phyloP scores from a whole-genome alignment of 2,888 invertebrate species.

The Cepaea hortensis region DNA sequence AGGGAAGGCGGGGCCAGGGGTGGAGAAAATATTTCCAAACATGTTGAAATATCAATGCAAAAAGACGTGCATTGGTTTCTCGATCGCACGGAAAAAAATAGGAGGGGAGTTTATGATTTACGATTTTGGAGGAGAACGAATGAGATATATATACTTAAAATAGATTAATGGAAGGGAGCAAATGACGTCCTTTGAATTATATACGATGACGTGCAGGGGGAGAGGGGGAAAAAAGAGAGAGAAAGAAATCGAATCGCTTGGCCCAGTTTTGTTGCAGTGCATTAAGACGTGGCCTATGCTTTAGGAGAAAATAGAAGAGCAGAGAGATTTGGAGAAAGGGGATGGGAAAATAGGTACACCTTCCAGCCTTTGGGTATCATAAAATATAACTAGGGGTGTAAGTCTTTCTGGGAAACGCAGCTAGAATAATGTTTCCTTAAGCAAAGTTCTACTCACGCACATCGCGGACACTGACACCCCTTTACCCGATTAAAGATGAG shows the following conservation, averaged over 20 bases:
- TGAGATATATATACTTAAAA: conserved; percentile 10
- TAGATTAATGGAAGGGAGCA: not conserved
- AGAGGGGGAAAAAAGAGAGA: not conserved
- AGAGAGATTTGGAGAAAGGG: not conserved
- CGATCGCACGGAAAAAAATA: not conserved
- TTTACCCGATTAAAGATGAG: conserved; percentile 28
- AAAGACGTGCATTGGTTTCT: not conserved
- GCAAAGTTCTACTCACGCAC: not conserved
- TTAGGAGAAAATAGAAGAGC: conserved; percentile 8
- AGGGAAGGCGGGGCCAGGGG: not conserved
- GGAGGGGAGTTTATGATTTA: not conserved
- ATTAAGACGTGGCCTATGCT: not conserved
- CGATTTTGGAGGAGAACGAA: not conserved
- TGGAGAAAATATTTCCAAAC: not conserved
- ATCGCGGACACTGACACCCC: not conserved
- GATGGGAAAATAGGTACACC: not conserved
- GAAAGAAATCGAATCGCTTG: conserved; percentile 20
- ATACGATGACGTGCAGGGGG: conserved; percentile 23
- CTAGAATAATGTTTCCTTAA: not conserved
- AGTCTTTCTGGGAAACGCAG: not conserved
- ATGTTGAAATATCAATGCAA: conserved; percentile 1
- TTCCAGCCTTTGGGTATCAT: not conserved
- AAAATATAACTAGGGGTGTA: not conserved
- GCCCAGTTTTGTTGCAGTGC: not conserved
- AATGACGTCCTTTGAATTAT: conserved; percentile 27